phyloP scores from a whole-genome alignment of 2,797 vertebrate genomes.

The Numenius phaeopus region DNA sequence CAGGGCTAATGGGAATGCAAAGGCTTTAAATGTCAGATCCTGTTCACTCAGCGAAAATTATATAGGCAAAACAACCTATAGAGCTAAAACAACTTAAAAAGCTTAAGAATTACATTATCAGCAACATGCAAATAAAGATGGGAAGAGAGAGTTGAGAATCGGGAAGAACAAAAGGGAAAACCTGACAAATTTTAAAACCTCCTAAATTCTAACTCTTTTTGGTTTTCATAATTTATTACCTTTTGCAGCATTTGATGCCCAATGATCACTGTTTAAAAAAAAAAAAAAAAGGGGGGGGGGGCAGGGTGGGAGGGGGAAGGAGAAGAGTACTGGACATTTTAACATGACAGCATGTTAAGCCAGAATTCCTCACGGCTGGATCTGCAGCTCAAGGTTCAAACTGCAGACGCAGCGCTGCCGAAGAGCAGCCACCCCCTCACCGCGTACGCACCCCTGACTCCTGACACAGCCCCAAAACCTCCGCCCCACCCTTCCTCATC shows the following conservation, averaged over 20 bases:
- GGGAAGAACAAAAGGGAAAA: not conserved
- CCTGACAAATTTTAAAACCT: not conserved
- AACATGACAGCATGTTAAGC: not conserved
- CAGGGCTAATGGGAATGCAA: not conserved
- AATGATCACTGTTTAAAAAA: not conserved
- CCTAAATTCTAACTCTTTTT: not conserved
- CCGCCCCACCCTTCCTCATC: not conserved
- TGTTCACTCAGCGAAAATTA: not conserved
- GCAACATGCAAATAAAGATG: not conserved
- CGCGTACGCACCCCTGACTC: not conserved
- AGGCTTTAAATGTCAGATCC: not conserved
- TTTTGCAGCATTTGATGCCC: not conserved
- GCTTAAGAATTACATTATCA: not conserved
- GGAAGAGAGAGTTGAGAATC: not conserved
- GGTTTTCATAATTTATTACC: not conserved
- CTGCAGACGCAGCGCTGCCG: accelerated
- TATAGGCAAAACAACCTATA: not conserved
- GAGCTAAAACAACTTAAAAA: not conserved
- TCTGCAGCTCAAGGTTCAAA: not conserved
- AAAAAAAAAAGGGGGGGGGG: accelerated
- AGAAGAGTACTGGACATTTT: not conserved
- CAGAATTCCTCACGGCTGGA: not conserved
- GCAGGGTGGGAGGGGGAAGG: accelerated
- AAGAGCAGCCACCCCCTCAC: not conserved
- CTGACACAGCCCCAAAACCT: not conserved